Percentiles rank a stretch among this genome's conserved stretches.
These are phyloP conservation scores for Stichodactyla mertensii DNA, from an alignment of 64 coral and sea anemone genomes.

Conservation along the genomic window DNA sequence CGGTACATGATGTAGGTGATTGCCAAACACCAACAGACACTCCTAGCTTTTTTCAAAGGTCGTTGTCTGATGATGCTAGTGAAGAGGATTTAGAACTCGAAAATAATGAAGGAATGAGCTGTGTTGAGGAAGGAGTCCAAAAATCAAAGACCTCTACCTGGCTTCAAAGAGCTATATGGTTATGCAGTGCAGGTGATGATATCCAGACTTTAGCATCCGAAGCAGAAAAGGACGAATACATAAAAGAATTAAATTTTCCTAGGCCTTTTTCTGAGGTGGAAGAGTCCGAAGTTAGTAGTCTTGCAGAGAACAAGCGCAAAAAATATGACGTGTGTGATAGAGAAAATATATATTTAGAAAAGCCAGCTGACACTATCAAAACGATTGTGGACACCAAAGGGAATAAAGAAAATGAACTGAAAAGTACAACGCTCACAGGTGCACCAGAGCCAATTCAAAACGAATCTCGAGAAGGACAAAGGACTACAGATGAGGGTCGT, in stretches of 20 bases:
- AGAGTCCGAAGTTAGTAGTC: conserved; percentile 3
- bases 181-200: conserved; percentile 96
- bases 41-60: neutral
- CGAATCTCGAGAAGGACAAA: neutral
- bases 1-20: conserved; percentile 6
- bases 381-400: neutral
- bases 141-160: conserved; percentile 43
- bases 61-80: neutral
- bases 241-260: conserved; percentile 56
- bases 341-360: neutral
- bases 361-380: neutral
- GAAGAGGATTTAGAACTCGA: conserved; percentile 20
- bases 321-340: neutral
- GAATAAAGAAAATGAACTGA: neutral
- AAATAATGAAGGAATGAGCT: conserved; percentile 57
- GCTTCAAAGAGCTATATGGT: conserved; percentile 86
- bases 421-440: neutral
- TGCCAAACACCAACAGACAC: neutral
- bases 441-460: neutral
- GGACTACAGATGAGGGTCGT: neutral
- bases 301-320: neutral
- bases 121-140: conserved; percentile 21
- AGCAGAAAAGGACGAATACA: conserved; percentile 53
- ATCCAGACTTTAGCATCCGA: conserved; percentile 80
- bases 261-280: conserved; percentile 65